These are phyloP conservation scores for Papilio xuthus DNA, from an alignment of 1,140 invertebrate genomes.

Conservation along the genomic window DNA sequence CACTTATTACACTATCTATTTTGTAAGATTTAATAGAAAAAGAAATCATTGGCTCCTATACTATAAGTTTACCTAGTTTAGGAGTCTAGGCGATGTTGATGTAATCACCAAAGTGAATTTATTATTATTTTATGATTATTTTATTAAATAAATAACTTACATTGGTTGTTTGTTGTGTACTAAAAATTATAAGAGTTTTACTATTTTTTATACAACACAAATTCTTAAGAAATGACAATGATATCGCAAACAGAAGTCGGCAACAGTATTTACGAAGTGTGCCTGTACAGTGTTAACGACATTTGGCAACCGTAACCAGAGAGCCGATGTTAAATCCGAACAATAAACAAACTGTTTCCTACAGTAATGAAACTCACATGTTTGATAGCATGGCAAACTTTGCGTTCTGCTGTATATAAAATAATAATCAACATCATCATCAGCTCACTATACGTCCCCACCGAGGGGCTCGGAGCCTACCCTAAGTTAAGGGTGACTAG, in stretches of 20 bases:
- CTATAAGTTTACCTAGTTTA: no score
- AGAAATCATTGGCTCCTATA: no score
- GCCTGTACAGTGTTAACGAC: slow-evolving; percentile 67
- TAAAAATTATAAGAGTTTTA: neutral
- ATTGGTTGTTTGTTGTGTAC: no score
- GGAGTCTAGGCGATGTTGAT: no score
- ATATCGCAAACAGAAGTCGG: slow-evolving; percentile 47
- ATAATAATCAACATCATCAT: slow-evolving; percentile 38
- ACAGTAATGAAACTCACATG: slow-evolving; percentile 53
- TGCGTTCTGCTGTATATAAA: slow-evolving; percentile 38
- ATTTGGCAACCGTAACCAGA: slow-evolving; percentile 60
- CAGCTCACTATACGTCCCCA: no score
- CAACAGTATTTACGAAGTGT: slow-evolving; percentile 59
- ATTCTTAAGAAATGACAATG: slow-evolving; percentile 43
- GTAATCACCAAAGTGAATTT: no score
- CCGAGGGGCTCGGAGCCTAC: no score
- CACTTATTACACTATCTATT: no score
- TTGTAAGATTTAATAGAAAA: no score
- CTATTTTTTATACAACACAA: slow-evolving; percentile 13
- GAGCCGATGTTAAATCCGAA: slow-evolving; percentile 52
- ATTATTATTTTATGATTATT: no score
- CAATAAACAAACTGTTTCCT: slow-evolving; percentile 69
- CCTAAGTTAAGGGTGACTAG: no score
- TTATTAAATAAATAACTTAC: no score
- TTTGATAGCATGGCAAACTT: slow-evolving; percentile 45